phyloP scores from a whole-genome alignment of 2,113 vertebrate genomes.

The Craseonycteris thonglongyai region DNA sequence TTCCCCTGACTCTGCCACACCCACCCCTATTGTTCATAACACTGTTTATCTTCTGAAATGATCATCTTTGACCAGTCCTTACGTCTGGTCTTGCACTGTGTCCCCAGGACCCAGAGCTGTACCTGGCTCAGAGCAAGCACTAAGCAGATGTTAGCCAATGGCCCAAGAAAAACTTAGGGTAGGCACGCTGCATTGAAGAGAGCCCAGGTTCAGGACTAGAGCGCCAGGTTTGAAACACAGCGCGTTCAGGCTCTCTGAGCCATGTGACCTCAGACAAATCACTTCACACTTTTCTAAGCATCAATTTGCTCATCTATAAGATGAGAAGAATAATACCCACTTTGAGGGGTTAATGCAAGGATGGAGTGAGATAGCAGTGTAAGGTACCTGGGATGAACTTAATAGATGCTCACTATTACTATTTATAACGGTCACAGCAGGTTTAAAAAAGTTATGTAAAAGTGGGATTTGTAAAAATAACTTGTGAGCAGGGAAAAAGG shows the following conservation, averaged over 20 bases:
- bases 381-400: neutral
- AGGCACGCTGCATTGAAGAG: neutral
- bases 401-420: neutral
- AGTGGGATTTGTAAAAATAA: neutral
- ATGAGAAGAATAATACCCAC: neutral
- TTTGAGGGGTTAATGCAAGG: neutral
- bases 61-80: neutral
- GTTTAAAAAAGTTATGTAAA: neutral
- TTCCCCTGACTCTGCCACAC: neutral
- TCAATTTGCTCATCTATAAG: neutral
- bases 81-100: neutral
- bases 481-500: neutral
- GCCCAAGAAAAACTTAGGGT: neutral
- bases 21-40: neutral
- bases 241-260: neutral
- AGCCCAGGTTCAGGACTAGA: neutral
- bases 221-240: neutral
- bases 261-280: neutral
- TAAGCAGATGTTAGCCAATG: too few relatives aligned
- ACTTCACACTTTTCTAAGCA: neutral
- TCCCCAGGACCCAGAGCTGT: neutral
- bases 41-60: neutral
- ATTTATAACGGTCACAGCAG: neutral
- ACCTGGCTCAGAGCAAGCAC: neutral
- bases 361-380: neutral